Percentiles rank a stretch among this genome's conserved stretches.
These are phyloP conservation scores for Nyctereutes procyonoides DNA, from an alignment of 2,113 vertebrate species.

Conservation along the genomic window DNA sequence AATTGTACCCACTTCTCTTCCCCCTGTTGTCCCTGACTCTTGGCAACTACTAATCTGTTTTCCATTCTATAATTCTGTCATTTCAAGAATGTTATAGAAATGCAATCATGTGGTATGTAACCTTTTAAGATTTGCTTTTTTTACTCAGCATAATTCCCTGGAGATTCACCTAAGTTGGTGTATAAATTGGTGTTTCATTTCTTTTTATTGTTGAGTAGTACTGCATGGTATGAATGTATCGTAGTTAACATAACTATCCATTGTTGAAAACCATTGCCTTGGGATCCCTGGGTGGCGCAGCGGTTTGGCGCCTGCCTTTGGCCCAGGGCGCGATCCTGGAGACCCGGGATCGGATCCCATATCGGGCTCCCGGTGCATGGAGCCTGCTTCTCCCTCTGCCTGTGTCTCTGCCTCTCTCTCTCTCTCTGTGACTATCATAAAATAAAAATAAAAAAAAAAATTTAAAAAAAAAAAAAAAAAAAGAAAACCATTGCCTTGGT, in stretches of 20 bases:
- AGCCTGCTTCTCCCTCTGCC: too few relatives aligned
- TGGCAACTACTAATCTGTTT: background rate
- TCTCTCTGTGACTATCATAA: too few relatives aligned
- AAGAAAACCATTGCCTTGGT: background rate
- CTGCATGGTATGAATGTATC: background rate
- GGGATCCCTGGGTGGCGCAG: too few relatives aligned
- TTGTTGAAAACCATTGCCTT: background rate
- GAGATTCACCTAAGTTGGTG: background rate
- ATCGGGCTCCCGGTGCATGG: too few relatives aligned
- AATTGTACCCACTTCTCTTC: background rate
- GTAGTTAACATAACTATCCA: background rate
- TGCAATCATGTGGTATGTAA: background rate
- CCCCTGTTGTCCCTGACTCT: background rate
- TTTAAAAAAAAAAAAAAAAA: too few relatives aligned
- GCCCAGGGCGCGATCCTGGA: too few relatives aligned
- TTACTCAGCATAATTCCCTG: background rate
- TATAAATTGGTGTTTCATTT: background rate
- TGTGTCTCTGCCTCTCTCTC: too few relatives aligned
- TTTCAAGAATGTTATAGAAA: background rate
- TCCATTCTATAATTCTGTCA: background rate
- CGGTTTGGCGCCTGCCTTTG: too few relatives aligned
- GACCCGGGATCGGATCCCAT: too few relatives aligned
- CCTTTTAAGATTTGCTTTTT: background rate
- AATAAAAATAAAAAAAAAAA: too few relatives aligned
- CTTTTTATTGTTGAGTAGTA: background rate